phyloP scores from a whole-genome alignment of 2,113 vertebrate species.

The Anolis carolinensis region DNA sequence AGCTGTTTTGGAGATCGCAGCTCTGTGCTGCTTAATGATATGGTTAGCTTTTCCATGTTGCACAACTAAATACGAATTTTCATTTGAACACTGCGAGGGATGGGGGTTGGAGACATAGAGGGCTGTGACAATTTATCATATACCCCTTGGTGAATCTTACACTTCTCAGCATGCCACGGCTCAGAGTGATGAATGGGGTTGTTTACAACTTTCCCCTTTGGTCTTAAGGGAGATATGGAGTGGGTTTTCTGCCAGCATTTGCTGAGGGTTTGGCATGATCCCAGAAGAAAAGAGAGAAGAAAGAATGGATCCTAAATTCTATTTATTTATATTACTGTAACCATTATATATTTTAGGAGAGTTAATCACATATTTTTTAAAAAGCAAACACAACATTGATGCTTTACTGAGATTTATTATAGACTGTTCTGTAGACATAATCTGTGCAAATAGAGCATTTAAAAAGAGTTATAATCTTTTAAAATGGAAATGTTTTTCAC shows the following conservation, averaged over 20 bases:
- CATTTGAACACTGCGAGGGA: too few species aligned
- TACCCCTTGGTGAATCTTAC: conserved; percentile 29
- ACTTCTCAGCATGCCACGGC: conserved; percentile 33
- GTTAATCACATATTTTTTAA: conserved; percentile 59
- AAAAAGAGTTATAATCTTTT: conserved; percentile 21
- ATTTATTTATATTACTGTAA: conserved; percentile 19
- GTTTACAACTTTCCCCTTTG: conserved; percentile 47
- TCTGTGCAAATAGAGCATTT: conserved; percentile 5
- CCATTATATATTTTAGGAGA: conserved; percentile 49
- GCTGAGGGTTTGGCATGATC: neutral
- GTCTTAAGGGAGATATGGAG: conserved; percentile 47
- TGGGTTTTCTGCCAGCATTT: conserved; percentile 55
- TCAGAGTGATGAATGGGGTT: conserved; percentile 55
- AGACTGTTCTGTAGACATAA: conserved; percentile 26
- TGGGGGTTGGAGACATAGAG: neutral
- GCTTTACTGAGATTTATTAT: conserved; percentile 42
- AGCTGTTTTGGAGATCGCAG: too few species aligned
- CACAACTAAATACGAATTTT: neutral
- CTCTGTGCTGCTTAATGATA: too few species aligned
- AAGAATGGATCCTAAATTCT: conserved; percentile 22
- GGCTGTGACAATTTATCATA: conserved; percentile 43
- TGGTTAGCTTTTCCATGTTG: neutral
- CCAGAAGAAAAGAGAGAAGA: conserved; percentile 23
- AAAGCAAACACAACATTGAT: conserved; percentile 44
- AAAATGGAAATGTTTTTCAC: conserved; percentile 22